Percentiles rank a stretch among this genome's conserved stretches.
These are phyloP conservation scores for Zoroaster sp. DNA, from an alignment of 53 echinoderm and acorn worm species.

Conservation along the genomic window DNA sequence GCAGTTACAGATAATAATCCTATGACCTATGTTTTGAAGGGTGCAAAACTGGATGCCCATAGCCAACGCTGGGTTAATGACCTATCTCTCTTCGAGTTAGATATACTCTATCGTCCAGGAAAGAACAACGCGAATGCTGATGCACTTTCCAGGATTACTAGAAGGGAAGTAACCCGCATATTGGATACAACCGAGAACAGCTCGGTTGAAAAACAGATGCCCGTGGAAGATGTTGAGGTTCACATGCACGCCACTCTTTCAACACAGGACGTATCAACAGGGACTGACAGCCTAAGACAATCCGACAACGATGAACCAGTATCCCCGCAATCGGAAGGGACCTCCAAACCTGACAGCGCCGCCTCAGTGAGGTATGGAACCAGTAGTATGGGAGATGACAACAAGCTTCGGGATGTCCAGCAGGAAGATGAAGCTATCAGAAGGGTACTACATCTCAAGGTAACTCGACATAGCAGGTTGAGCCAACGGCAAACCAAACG, in stretches of 20 bases:
- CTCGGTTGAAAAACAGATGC: neutral
- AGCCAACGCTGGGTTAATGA: conserved; percentile 18
- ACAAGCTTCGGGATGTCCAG: neutral
- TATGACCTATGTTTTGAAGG: neutral
- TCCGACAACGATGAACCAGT: neutral
- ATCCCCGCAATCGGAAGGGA: neutral
- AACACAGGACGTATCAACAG: neutral
- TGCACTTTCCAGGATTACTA: neutral
- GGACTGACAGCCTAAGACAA: neutral
- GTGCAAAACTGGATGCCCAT: conserved; percentile 3
- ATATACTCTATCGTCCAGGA: conserved; percentile 8
- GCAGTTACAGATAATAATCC: conserved; percentile 6
- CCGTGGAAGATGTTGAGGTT: neutral
- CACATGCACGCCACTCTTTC: neutral
- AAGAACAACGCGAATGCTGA: conserved; percentile 7
- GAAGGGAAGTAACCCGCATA: neutral
- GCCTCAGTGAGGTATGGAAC: neutral
- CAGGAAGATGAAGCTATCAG: neutral
- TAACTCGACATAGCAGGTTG: neutral
- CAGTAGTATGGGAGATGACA: neutral
- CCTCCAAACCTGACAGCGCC: neutral
- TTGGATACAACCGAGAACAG: neutral
- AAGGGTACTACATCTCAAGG: neutral
- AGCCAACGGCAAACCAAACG: neutral
- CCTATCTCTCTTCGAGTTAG: neutral